phyloP scores from a whole-genome alignment of 2,888 invertebrate species.

The Gortyna flavago region DNA sequence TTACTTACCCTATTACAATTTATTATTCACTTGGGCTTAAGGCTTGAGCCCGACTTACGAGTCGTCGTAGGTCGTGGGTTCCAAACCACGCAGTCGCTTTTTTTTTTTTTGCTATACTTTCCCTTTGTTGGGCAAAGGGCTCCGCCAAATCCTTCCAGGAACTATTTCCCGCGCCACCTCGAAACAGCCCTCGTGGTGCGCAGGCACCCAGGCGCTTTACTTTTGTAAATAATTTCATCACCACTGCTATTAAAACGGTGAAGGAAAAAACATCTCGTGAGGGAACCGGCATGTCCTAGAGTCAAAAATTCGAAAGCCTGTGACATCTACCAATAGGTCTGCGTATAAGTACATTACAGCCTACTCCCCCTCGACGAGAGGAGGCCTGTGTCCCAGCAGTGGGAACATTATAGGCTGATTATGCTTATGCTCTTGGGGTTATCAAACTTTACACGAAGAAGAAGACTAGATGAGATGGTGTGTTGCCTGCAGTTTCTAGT shows the following conservation, averaged over 20 bases:
- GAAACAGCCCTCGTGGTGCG: too few species aligned
- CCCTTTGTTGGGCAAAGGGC: too few species aligned
- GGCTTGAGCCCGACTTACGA: background rate
- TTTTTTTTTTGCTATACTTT: too few species aligned
- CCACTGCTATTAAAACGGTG: background rate
- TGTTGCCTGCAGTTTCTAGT: background rate
- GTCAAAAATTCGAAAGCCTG: background rate
- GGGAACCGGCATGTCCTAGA: background rate
- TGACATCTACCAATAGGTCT: background rate
- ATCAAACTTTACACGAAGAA: background rate
- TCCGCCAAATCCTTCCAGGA: too few species aligned
- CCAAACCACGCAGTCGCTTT: background rate
- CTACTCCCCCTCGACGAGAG: background rate
- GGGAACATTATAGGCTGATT: background rate
- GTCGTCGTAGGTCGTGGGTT: background rate
- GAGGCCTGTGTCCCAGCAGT: background rate
- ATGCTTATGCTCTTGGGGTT: constrained; percentile 10
- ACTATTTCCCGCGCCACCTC: too few species aligned
- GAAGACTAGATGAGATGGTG: background rate
- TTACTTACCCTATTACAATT: constrained; percentile 2
- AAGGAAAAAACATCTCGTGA: background rate
- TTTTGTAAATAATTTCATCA: background rate
- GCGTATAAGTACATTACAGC: too few species aligned
- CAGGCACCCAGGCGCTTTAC: too few species aligned
- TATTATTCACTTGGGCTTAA: constrained; percentile 21